A percentile compares a stretch with the other conserved stretches of the same genome.
These are phyloP conservation scores for Hormaphis cornu DNA, from an alignment of 1,140 invertebrate species.

Conservation along the genomic window DNA sequence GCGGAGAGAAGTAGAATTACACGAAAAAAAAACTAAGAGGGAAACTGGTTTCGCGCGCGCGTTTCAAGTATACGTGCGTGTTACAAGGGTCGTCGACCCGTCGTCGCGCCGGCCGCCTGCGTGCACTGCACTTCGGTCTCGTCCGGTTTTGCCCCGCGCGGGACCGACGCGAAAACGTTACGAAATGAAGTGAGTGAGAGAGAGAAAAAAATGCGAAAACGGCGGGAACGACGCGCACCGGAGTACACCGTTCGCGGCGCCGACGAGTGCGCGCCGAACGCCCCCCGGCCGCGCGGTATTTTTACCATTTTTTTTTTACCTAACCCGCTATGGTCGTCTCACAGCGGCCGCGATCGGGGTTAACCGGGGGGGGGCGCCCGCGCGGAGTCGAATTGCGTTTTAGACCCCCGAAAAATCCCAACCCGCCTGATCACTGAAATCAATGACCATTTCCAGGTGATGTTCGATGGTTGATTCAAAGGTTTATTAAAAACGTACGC, in stretches of 20 bases:
- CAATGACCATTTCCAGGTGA: too few relatives aligned
- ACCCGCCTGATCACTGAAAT: too few relatives aligned
- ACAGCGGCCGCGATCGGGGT: too few relatives aligned
- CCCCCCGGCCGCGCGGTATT: too few relatives aligned
- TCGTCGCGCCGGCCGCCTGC: background rate
- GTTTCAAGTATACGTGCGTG: conserved; percentile 2
- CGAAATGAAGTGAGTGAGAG: background rate
- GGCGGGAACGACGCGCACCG: background rate
- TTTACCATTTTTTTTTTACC: too few relatives aligned
- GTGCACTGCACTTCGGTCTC: background rate
- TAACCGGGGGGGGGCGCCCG: background rate
- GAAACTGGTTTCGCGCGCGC: conserved; percentile 33
- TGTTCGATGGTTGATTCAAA: too few relatives aligned
- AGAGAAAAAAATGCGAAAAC: background rate
- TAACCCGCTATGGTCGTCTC: too few relatives aligned
- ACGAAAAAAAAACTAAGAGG: background rate
- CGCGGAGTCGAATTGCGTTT: too few relatives aligned
- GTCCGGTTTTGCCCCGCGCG: background rate
- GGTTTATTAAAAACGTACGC: too few relatives aligned
- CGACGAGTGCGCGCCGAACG: too few relatives aligned
- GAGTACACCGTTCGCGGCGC: background rate
- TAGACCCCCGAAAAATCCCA: too few relatives aligned
- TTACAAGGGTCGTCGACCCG: conserved; percentile 25
- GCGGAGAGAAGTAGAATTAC: background rate
- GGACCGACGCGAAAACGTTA: background rate